Percentiles rank a stretch among this genome's conserved stretches.
Conservation (phyloP, 2,113 vertebrate genomes). For the Hippopotamus amphibius region DNA sequence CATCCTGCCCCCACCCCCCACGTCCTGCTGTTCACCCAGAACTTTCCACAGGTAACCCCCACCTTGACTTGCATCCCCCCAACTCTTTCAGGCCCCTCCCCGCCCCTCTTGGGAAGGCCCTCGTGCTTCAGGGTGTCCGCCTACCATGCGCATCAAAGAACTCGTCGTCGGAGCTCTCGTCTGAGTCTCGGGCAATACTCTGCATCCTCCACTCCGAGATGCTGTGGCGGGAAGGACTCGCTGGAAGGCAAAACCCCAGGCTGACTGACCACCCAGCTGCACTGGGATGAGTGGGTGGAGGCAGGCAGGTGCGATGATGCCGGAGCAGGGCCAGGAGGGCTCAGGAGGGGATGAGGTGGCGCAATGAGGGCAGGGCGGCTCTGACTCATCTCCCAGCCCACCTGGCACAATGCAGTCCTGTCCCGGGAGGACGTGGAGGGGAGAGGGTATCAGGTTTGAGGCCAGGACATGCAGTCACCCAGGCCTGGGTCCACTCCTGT, state of each 20-base stretch:
- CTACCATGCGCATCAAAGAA: constrained; percentile 98
- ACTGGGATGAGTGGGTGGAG: fast-evolving
- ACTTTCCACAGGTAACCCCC: background rate
- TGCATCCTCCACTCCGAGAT: constrained; percentile 98
- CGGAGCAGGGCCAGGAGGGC: fast-evolving
- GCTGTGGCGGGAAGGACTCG: constrained; percentile 95
- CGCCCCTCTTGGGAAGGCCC: background rate
- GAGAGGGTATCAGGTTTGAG: background rate
- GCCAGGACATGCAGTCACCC: fast-evolving
- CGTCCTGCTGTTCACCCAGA: background rate
- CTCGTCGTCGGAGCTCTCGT: constrained; percentile 97
- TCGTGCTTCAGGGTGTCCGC: background rate
- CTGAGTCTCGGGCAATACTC: constrained; percentile 97
- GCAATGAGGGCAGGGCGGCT: background rate
- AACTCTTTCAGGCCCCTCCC: background rate
- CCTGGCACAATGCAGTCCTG: fast-evolving
- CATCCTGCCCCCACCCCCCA: fast-evolving
- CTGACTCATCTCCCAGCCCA: no score
- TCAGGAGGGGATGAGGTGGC: background rate
- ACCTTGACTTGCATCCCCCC: no score
- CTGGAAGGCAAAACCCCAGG: constrained; percentile 85
- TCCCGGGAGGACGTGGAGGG: background rate
- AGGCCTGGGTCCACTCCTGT: background rate
- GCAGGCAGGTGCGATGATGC: fast-evolving
- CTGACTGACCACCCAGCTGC: background rate